Percentiles rank a stretch among this genome's conserved stretches.
Evolutionary conservation across 1,140 invertebrate genomes (phyloP).

Genomic region (Saccostrea cuccullata): DNA sequence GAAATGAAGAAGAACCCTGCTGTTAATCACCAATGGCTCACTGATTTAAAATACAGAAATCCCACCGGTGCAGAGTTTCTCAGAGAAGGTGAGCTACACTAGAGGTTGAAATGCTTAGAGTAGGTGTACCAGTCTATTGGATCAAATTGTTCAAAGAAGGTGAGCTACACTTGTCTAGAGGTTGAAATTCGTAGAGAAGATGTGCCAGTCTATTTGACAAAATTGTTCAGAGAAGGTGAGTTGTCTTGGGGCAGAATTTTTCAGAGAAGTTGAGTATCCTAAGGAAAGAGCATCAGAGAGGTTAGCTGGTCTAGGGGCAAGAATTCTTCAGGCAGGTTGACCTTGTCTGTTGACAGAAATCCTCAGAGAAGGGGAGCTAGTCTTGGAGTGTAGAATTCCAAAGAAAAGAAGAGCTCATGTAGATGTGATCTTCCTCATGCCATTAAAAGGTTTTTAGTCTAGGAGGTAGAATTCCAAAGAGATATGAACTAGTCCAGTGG

Average conservation of each 20-base stretch:
- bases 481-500: too few relatives aligned
- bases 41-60: constrained; percentile 78
- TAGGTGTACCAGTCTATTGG: not conserved
- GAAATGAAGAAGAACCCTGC: constrained; percentile 87
- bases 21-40: constrained; percentile 80
- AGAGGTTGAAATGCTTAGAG: not conserved
- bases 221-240: too few relatives aligned
- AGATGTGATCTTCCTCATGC: too few relatives aligned
- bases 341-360: not conserved
- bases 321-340: not conserved
- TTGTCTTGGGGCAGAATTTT: not conserved
- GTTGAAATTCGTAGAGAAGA: too few relatives aligned
- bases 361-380: too few relatives aligned
- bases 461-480: too few relatives aligned
- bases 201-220: too few relatives aligned
- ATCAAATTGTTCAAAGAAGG: not conserved
- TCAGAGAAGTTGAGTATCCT: not conserved
- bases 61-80: constrained; percentile 77
- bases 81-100: constrained; percentile 76
- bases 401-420: too few relatives aligned
- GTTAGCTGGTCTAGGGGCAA: not conserved
- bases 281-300: too few relatives aligned
- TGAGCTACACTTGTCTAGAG: too few relatives aligned
- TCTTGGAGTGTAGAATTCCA: too few relatives aligned
- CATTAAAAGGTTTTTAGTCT: too few relatives aligned